Conservation (phyloP, 2,113 vertebrate species). For the Willisornis vidua region DNA sequence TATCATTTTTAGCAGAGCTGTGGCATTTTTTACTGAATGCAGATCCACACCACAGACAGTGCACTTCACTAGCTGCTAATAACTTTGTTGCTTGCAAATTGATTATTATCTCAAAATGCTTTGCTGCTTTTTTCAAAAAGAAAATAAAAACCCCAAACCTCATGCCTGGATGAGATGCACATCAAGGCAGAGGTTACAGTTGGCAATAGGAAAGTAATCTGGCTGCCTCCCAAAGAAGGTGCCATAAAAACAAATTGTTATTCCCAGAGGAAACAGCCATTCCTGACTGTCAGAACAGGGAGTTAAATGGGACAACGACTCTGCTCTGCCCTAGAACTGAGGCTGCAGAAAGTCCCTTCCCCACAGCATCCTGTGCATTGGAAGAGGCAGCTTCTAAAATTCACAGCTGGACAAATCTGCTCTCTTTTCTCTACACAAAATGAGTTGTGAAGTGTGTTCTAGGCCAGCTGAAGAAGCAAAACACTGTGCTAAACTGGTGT, state of each 20-base stretch:
- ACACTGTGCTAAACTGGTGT: neutral
- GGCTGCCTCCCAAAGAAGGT: neutral
- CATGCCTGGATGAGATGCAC: neutral
- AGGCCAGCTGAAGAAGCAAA: neutral
- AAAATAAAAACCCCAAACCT: rapidly evolving
- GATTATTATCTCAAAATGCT: neutral
- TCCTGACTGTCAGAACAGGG: neutral
- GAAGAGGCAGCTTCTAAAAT: neutral
- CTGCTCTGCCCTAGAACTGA: neutral
- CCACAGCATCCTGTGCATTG: neutral
- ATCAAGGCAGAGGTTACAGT: neutral
- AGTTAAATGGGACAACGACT: neutral
- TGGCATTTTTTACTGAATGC: neutral
- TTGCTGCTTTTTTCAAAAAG: neutral
- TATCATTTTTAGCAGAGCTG: neutral
- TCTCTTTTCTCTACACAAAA: neutral
- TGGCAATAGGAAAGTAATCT: neutral
- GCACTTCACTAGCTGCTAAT: neutral
- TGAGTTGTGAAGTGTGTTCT: neutral
- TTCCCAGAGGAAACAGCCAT: neutral
- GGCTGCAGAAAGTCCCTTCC: neutral
- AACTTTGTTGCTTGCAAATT: neutral
- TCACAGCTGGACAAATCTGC: neutral
- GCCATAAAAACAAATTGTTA: neutral
- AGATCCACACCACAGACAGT: neutral